phyloP scores from a whole-genome alignment of 2,797 vertebrate genomes.

The Anguilla pacifica region DNA sequence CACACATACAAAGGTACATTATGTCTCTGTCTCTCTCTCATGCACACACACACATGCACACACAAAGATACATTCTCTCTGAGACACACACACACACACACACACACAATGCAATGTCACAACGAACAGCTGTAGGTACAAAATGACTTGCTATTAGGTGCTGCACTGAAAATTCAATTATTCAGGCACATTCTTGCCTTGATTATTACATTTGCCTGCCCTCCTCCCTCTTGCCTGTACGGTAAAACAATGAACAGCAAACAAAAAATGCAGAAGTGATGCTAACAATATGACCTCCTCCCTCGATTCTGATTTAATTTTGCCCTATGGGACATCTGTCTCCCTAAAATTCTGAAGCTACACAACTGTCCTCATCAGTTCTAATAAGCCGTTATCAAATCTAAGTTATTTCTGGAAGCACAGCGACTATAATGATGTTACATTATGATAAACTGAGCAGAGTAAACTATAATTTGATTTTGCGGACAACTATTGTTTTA shows the following conservation, averaged over 20 bases:
- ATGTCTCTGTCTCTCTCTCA: too few species aligned
- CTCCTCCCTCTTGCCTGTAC: background rate
- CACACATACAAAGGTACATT: too few species aligned
- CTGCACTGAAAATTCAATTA: background rate
- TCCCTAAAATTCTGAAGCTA: background rate
- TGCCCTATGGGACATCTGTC: background rate
- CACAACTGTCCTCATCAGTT: constrained; percentile 8
- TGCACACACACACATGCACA: background rate
- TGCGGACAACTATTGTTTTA: background rate
- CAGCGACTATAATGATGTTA: background rate
- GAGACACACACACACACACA: background rate
- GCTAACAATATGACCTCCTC: background rate
- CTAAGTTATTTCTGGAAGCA: constrained; percentile 11
- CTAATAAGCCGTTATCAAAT: constrained; percentile 12
- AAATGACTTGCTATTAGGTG: background rate
- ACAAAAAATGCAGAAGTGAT: constrained; percentile 1
- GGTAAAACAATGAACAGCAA: background rate
- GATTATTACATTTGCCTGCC: background rate
- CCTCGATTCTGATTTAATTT: constrained; percentile 15
- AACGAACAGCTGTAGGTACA: constrained; percentile 1
- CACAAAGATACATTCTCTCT: background rate
- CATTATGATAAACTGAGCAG: background rate
- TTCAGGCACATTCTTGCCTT: background rate
- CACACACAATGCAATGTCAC: background rate
- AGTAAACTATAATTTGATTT: constrained; percentile 11